A percentile compares a stretch with the other conserved stretches of the same genome.
Evolutionary conservation across 1,140 invertebrate species (phyloP).

Genomic region (silkworm (Bombyx mori)): DNA sequence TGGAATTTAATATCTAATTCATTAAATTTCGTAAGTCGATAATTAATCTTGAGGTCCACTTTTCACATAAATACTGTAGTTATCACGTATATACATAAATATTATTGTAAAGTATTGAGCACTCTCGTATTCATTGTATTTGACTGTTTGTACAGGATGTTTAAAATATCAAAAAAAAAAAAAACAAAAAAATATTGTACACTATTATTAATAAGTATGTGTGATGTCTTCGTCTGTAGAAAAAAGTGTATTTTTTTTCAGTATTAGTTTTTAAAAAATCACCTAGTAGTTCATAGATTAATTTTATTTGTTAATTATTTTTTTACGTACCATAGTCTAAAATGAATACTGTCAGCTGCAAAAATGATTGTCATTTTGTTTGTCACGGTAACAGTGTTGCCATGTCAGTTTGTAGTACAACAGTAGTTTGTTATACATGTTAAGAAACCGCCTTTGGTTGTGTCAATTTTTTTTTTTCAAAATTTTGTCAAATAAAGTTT

Average conservation of each 20-base stretch:
- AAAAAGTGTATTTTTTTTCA: slow-evolving; percentile 44
- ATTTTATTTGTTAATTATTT: slow-evolving; percentile 64
- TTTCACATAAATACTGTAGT: too few species aligned
- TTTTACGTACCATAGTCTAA: slow-evolving; percentile 30
- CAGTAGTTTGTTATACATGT: too few species aligned
- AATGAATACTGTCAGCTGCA: background rate
- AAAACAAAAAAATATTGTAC: slow-evolving; percentile 25
- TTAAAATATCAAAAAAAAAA: slow-evolving; percentile 38
- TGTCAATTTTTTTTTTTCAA: slow-evolving; percentile 43
- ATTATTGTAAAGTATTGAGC: background rate
- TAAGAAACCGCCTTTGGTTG: slow-evolving; percentile 31
- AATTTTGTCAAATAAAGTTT: slow-evolving; percentile 52
- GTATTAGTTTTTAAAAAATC: slow-evolving; percentile 54
- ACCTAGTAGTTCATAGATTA: slow-evolving; percentile 51
- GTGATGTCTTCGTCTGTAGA: slow-evolving; percentile 28
- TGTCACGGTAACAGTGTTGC: slow-evolving; percentile 48
- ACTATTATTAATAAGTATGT: slow-evolving; percentile 22
- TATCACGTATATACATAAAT: too few species aligned
- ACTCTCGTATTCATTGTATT: slow-evolving; percentile 1
- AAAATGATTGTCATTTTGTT: background rate
- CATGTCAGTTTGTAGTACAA: slow-evolving; percentile 19
- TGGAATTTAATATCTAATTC: too few species aligned
- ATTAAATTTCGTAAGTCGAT: too few species aligned
- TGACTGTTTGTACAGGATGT: slow-evolving; percentile 45
- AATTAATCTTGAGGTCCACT: too few species aligned